Conservation (phyloP, 2,113 vertebrate species). For the Diadophis punctatus region DNA sequence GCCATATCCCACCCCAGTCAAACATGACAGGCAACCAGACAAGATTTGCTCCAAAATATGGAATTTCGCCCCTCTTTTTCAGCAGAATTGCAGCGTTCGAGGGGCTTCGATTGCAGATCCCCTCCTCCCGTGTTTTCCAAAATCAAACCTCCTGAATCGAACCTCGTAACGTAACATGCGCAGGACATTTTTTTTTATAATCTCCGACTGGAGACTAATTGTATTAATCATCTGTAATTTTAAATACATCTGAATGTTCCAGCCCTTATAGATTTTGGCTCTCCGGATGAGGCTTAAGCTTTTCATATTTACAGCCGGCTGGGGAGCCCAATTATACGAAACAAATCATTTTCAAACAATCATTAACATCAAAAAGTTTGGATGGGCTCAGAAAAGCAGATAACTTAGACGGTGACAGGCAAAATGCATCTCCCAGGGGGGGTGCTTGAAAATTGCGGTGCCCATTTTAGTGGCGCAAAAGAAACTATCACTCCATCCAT, state of each 20-base stretch:
- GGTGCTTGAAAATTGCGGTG: neutral
- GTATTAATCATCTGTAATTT: neutral
- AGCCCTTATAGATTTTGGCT: neutral
- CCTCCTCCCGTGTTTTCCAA: neutral
- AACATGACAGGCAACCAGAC: neutral
- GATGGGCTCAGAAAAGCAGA: neutral
- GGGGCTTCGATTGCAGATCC: neutral
- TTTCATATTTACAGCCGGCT: neutral
- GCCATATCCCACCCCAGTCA: neutral
- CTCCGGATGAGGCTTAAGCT: neutral
- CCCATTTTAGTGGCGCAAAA: neutral
- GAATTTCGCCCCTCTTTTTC: neutral
- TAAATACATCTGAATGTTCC: neutral
- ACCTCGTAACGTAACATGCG: neutral
- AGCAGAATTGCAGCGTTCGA: neutral
- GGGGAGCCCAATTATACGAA: neutral
- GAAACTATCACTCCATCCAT: neutral
- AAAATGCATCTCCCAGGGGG: neutral
- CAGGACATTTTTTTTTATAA: neutral
- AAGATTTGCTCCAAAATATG: neutral
- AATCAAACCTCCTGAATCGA: fast-evolving
- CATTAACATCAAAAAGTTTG: neutral
- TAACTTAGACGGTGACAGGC: neutral
- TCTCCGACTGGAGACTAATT: neutral
- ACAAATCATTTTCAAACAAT: neutral